Evolutionary conservation across 2,797 vertebrate species (phyloP), one percentile per base, ranked within the genome.

Genomic region (Parauchenoglanis ngamensis): DNA sequence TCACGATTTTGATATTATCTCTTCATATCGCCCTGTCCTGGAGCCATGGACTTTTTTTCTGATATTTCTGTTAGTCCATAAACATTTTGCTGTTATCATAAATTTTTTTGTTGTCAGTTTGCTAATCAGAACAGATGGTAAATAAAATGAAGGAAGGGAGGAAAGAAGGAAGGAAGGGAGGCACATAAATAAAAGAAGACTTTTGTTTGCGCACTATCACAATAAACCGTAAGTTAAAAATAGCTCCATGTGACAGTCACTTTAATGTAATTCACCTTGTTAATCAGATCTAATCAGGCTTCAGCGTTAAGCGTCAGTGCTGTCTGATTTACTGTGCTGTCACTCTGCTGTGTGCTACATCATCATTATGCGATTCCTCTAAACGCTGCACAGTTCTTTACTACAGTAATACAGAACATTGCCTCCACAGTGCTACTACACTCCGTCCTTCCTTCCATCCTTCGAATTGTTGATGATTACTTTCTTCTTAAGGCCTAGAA

Each of bases 201-300:
- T 54, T 21, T 12, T 35, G 11, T 35, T 10, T 21, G 17, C 1
- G 7, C 8, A 57, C 28, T 54, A 15, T 77, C 72, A 25, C 23
- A 46, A 35, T 75, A 25, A 76, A 76, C 25, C n/a, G 0, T 35
- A 57, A 28, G 76, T 78, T 57, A 40, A 79, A 79, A 79, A 79
- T 31, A 79, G 21, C 56, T 92, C 90, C 85, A 93, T 91, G 93
- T 94, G 94, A 92, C 95, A 94, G 94, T 96, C 94, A 94, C 93
- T 92, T 92, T 94, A 92, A 93, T 54, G 85, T 84, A 89, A 93
- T 94, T 93, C 90, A 91, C 90, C 85, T 82, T 90, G 93, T 91
- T 93, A 92, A 94, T 95, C 90, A 94, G 90, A 92, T 87, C 90
- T 90, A 92, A 94, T 93, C 94, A 91, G 92, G 68, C 0, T 35